A percentile compares a stretch with the other conserved stretches of the same genome.
Evolutionary conservation across 2,888 invertebrate species (phyloP).

Genomic region (Thereva unica): DNA sequence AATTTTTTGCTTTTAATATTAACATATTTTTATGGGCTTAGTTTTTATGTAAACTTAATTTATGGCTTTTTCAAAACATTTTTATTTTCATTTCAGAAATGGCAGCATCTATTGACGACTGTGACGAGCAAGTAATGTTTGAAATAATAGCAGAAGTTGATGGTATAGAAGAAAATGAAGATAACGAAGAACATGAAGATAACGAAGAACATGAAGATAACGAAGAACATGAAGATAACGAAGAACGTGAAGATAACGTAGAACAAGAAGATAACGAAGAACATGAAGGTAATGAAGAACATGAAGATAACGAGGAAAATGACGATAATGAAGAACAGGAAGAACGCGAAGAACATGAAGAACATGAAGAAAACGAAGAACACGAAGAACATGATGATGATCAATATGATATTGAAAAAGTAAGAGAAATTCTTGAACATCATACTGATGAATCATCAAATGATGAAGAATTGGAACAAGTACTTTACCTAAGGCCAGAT

Average conservation of each 20-base stretch:
- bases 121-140: constrained; percentile 34
- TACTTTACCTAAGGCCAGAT: too few relatives aligned
- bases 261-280: constrained; percentile 2
- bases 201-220: constrained; percentile 28
- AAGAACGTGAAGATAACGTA: constrained; percentile 26
- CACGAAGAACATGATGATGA: too few relatives aligned
- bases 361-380: too few relatives aligned
- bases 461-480: too few relatives aligned
- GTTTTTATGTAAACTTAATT: neutral
- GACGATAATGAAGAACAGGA: neutral
- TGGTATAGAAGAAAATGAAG: constrained; percentile 14
- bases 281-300: constrained; percentile 3
- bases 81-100: constrained; percentile 13
- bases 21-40: neutral
- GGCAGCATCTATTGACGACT: neutral
- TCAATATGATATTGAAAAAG: too few relatives aligned
- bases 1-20: constrained; percentile 7
- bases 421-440: too few relatives aligned
- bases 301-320: neutral
- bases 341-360: neutral
- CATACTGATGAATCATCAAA: too few relatives aligned
- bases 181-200: constrained; percentile 8
- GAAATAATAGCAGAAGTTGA: constrained; percentile 34
- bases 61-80: neutral
- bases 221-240: constrained; percentile 34